A percentile compares a stretch with the other conserved stretches of the same genome.
Conservation (phyloP, 1,140 invertebrate species). For the Triops cancriformis region DNA sequence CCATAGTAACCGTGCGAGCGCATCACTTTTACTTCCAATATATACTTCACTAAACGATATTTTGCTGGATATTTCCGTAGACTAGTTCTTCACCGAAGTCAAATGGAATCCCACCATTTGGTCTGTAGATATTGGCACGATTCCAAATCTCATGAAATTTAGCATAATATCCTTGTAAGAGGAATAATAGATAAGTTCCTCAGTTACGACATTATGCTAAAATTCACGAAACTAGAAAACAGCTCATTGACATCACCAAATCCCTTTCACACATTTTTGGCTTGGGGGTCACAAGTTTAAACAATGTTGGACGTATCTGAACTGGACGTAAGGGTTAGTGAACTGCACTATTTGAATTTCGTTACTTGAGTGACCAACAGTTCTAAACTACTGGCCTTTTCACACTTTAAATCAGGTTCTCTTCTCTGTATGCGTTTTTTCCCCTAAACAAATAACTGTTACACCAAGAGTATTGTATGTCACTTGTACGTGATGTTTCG, state of each 20-base stretch:
- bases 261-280: too few relatives aligned
- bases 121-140: not conserved
- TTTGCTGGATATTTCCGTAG: not conserved
- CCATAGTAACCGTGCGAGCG: not conserved
- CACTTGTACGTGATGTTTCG: conserved; percentile 5
- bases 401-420: not conserved
- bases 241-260: not conserved
- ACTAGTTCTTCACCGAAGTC: not conserved
- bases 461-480: not conserved
- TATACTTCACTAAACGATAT: not conserved
- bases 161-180: conserved; percentile 25
- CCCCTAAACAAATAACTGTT: not conserved
- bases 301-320: too few relatives aligned
- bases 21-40: not conserved
- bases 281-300: too few relatives aligned
- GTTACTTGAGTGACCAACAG: not conserved
- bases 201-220: conserved; percentile 26
- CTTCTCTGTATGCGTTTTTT: not conserved
- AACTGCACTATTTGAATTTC: not conserved
- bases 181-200: not conserved
- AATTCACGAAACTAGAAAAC: conserved; percentile 27
- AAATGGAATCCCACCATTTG: not conserved
- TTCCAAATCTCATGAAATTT: conserved; percentile 22
- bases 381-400: not conserved
- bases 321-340: too few relatives aligned